phyloP scores from a whole-genome alignment of 2,888 invertebrate genomes.

The Seira musarum region DNA sequence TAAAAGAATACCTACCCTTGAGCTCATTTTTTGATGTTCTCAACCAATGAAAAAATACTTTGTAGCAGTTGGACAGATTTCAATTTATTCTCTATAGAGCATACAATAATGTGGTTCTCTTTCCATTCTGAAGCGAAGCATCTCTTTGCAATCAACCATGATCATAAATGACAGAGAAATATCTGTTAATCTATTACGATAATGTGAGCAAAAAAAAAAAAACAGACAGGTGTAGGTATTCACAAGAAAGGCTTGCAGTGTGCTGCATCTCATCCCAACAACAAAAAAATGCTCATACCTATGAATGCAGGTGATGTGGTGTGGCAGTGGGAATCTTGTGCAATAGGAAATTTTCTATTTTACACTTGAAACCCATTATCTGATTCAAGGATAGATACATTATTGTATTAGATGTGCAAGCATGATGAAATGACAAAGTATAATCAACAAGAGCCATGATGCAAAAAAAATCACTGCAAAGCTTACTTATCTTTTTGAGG shows the following conservation, averaged over 20 bases:
- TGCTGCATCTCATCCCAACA: background rate
- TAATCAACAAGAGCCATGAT: background rate
- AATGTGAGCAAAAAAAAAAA: background rate
- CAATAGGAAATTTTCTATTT: slow-evolving; percentile 40
- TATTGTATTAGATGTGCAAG: background rate
- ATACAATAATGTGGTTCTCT: too few relatives aligned
- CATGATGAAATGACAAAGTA: background rate
- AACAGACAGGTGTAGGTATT: too few relatives aligned
- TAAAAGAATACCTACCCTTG: slow-evolving; percentile 27
- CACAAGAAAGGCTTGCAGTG: slow-evolving; percentile 8
- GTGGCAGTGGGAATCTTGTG: slow-evolving; percentile 13
- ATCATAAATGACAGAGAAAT: background rate
- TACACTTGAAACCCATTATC: slow-evolving; percentile 20
- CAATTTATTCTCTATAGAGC: background rate
- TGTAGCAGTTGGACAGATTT: background rate
- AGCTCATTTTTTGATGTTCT: slow-evolving; percentile 33
- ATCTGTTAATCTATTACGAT: background rate
- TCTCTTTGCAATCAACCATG: background rate
- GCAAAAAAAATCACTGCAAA: background rate
- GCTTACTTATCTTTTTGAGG: background rate
- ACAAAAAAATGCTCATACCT: too few relatives aligned
- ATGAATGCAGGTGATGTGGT: too few relatives aligned
- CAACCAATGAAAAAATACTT: background rate
- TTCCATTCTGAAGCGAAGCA: background rate
- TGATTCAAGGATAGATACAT: background rate